phyloP scores from a whole-genome alignment of 2,797 vertebrate genomes.

The Leptatherina wallacei region DNA sequence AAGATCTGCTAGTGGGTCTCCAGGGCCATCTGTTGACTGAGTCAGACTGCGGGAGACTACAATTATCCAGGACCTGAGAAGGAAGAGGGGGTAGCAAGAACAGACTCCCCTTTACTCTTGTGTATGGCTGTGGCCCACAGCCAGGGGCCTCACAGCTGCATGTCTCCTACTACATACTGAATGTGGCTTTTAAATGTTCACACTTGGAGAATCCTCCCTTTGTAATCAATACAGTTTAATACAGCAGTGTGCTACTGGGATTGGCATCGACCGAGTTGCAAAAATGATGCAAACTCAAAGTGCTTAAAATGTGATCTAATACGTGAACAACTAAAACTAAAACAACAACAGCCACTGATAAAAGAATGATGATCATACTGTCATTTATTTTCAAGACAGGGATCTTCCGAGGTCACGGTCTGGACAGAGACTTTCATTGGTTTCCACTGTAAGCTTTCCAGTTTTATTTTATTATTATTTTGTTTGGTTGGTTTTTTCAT shows the following conservation, averaged over 20 bases:
- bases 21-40: slow-evolving; percentile 76
- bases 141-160: slow-evolving; percentile 64
- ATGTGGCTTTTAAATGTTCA: slow-evolving; percentile 62
- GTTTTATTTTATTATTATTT: too few relatives aligned
- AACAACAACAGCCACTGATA: slow-evolving; percentile 17
- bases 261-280: slow-evolving; percentile 9
- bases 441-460: slow-evolving; percentile 50
- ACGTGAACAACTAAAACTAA: slow-evolving; percentile 17
- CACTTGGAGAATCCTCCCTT: slow-evolving; percentile 44
- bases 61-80: slow-evolving; percentile 61
- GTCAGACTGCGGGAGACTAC: slow-evolving; percentile 65
- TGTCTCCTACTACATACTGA: slow-evolving; percentile 41
- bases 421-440: slow-evolving; percentile 29
- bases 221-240: slow-evolving; percentile 55
- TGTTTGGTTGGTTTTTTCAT: slow-evolving; percentile 3
- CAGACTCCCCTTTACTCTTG: slow-evolving; percentile 46
- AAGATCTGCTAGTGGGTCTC: slow-evolving; percentile 70
- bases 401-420: slow-evolving; percentile 35
- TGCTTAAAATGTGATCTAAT: slow-evolving; percentile 29
- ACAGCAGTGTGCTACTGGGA: slow-evolving; percentile 32
- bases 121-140: slow-evolving; percentile 51
- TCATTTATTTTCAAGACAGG: slow-evolving; percentile 69
- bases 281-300: slow-evolving; percentile 22
- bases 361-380: slow-evolving; percentile 17
- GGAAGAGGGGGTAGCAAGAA: slow-evolving; percentile 44